Percentiles rank a stretch among this genome's conserved stretches.
Evolutionary conservation across 2,113 vertebrate genomes (phyloP).

Genomic region (Azemiops feae): DNA sequence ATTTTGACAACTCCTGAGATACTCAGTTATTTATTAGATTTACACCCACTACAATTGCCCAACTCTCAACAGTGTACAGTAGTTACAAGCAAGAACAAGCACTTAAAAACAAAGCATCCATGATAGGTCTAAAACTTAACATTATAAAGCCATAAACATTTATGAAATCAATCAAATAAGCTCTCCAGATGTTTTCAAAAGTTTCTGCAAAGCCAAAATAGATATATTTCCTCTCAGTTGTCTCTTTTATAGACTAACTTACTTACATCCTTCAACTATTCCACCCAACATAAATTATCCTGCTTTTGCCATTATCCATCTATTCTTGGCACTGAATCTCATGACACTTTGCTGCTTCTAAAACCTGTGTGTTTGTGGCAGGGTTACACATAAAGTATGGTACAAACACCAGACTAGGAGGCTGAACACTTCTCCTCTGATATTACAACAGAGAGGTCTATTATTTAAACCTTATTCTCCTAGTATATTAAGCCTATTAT

Average conservation of each 20-base stretch:
- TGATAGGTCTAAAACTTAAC: background rate
- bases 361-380: background rate
- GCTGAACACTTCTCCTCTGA: background rate
- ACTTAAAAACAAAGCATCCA: background rate
- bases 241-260: background rate
- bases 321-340: background rate
- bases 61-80: background rate
- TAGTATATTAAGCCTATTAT: background rate
- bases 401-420: background rate
- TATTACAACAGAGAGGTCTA: background rate
- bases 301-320: background rate
- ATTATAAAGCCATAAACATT: background rate
- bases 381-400: background rate
- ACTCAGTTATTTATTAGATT: background rate
- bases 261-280: background rate
- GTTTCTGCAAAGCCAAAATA: background rate
- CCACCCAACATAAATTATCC: background rate
- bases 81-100: background rate
- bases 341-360: background rate
- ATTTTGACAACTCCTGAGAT: background rate
- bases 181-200: background rate
- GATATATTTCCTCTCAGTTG: background rate
- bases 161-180: background rate
- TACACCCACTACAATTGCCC: background rate
- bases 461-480: background rate